Conservation (phyloP, 92 coral and sea anemone genomes). For the Siderastrea siderea region DNA sequence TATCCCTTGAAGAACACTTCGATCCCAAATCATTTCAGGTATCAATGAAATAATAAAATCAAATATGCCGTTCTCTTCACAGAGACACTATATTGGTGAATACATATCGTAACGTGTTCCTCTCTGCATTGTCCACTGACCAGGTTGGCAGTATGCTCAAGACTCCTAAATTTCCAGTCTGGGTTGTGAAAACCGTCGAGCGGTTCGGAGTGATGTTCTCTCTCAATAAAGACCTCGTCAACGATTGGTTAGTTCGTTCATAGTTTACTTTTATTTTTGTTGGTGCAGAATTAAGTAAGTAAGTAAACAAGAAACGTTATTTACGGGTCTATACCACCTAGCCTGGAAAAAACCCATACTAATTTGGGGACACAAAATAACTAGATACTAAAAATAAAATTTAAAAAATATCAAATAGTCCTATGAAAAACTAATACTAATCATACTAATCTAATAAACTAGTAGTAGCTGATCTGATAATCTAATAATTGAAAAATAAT, state of each 20-base stretch:
- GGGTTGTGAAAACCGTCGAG: slow-evolving; percentile 83
- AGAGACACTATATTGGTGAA: background rate
- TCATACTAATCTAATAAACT: too few species aligned
- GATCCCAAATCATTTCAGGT: slow-evolving; percentile 66
- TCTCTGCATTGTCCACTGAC: background rate
- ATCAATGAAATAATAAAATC: background rate
- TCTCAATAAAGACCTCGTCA: slow-evolving; percentile 80
- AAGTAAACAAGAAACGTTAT: too few species aligned
- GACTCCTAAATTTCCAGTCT: slow-evolving; percentile 88
- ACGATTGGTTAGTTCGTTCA: slow-evolving; percentile 73
- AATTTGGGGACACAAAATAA: too few species aligned
- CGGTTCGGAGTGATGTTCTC: slow-evolving; percentile 82
- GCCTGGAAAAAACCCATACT: too few species aligned
- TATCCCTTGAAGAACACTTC: slow-evolving; percentile 74
- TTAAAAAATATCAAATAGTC: too few species aligned
- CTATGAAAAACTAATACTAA: too few species aligned
- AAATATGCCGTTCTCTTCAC: background rate
- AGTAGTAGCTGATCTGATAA: too few species aligned
- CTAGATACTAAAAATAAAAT: too few species aligned
- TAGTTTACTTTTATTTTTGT: background rate
- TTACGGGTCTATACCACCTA: too few species aligned
- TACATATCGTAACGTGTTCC: slow-evolving; percentile 2
- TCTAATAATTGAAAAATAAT: too few species aligned
- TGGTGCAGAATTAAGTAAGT: too few species aligned
- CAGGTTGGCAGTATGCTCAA: slow-evolving; percentile 92